A percentile compares a stretch with the other conserved stretches of the same genome.
Conservation (phyloP, 2,888 invertebrate genomes). For the Eupsilia transversa region DNA sequence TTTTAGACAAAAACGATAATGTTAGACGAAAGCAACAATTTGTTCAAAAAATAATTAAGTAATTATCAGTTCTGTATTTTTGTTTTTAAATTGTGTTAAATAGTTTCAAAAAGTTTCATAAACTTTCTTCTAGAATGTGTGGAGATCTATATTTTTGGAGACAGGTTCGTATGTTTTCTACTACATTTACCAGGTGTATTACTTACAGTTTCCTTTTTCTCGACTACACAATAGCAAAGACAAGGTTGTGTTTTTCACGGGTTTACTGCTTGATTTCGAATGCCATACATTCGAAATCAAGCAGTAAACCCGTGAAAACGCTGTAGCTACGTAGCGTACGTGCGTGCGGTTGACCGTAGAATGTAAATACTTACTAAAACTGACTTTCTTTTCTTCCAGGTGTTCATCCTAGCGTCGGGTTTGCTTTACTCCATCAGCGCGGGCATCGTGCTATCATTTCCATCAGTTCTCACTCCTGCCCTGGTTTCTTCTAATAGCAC, state of each 20-base stretch:
- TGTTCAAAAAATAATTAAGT: neutral
- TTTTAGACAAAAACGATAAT: neutral
- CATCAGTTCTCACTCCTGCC: slow-evolving; percentile 71
- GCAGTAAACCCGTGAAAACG: no score
- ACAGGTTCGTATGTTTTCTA: slow-evolving; percentile 45
- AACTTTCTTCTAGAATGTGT: slow-evolving; percentile 16
- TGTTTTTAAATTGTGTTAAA: neutral
- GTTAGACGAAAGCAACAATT: neutral
- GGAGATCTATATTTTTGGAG: slow-evolving; percentile 56
- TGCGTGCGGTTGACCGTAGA: neutral
- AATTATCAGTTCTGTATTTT: neutral
- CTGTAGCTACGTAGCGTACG: no score
- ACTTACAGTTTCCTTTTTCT: neutral
- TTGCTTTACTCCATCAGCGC: slow-evolving; percentile 60
- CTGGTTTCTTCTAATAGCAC: slow-evolving; percentile 68
- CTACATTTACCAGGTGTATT: neutral
- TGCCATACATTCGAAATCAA: no score
- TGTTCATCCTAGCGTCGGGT: slow-evolving; percentile 60
- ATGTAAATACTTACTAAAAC: neutral
- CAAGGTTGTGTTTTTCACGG: neutral
- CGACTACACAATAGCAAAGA: neutral
- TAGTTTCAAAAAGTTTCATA: no score
- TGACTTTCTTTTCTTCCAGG: slow-evolving; percentile 59
- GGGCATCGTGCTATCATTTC: slow-evolving; percentile 71
- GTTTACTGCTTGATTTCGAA: no score